A percentile compares a stretch with the other conserved stretches of the same genome.
Evolutionary conservation across 2,888 invertebrate species (phyloP).

Genomic region (Pyrgus malvae): DNA sequence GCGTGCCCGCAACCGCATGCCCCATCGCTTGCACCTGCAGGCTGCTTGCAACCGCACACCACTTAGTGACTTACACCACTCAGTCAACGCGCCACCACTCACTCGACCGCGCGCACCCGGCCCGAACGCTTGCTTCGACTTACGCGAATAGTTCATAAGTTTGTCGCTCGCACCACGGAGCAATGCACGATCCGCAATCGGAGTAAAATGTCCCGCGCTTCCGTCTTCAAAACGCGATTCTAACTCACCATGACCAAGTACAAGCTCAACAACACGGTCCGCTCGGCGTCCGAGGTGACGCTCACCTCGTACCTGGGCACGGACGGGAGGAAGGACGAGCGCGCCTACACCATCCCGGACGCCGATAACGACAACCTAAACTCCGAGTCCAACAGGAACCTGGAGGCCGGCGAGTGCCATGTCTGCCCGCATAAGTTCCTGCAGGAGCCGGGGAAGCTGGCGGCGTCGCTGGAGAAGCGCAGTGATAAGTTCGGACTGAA

Average conservation of each 20-base stretch:
- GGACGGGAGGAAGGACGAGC: constrained; percentile 44
- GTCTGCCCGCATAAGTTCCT: constrained; percentile 59
- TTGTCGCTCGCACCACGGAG: constrained; percentile 18
- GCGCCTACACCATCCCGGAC: constrained; percentile 46
- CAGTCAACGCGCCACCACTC: constrained; percentile 5
- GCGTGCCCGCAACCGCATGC: constrained; percentile 4
- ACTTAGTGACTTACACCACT: background rate
- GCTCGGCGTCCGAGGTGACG: constrained; percentile 67
- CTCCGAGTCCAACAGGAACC: constrained; percentile 55
- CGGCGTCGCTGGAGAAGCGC: constrained; percentile 57
- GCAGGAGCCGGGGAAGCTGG: constrained; percentile 53
- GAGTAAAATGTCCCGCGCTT: constrained; percentile 64
- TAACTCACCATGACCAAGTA: constrained; percentile 79
- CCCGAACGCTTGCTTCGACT: constrained; percentile 26
- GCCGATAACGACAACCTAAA: constrained; percentile 59
- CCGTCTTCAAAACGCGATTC: constrained; percentile 61
- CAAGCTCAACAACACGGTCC: constrained; percentile 72
- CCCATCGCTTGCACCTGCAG: constrained; percentile 18
- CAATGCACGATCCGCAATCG: constrained; percentile 17
- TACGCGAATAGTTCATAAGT: no score
- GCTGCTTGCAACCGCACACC: background rate
- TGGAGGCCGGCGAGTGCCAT: constrained; percentile 49
- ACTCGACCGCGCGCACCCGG: constrained; percentile 36
- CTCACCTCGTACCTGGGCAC: constrained; percentile 72
- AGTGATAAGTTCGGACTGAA: constrained; percentile 64